phyloP scores from a whole-genome alignment of 2,797 vertebrate species.

The Luscinia megarhynchos region DNA sequence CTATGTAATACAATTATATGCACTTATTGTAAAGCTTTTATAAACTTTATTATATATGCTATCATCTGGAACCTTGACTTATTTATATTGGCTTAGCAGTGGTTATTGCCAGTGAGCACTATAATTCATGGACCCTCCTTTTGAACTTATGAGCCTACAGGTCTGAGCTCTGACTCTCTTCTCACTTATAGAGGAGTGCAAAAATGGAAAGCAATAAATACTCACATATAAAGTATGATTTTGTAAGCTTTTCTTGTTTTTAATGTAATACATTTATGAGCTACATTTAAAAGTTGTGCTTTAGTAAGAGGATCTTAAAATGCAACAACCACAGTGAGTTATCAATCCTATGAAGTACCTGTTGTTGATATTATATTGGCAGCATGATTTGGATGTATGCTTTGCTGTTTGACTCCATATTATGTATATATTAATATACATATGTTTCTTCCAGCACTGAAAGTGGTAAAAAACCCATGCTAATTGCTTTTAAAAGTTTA shows the following conservation, averaged over 20 bases:
- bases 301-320: background rate
- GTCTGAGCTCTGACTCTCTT: background rate
- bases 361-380: background rate
- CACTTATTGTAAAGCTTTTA: background rate
- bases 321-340: fast-evolving
- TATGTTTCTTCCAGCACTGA: background rate
- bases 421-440: background rate
- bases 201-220: background rate
- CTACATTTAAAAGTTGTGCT: background rate
- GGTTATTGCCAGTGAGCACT: background rate
- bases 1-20: background rate
- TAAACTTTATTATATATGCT: background rate
- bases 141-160: background rate
- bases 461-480: fast-evolving
- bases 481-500: background rate
- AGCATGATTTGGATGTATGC: background rate
- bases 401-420: background rate
- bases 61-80: background rate
- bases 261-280: background rate
- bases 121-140: background rate
- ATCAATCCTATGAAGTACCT: background rate
- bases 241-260: background rate
- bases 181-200: background rate
- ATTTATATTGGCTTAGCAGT: background rate
- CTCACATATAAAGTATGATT: background rate